phyloP scores from a whole-genome alignment of 2,888 invertebrate genomes.

The Netelia fuscicornis region DNA sequence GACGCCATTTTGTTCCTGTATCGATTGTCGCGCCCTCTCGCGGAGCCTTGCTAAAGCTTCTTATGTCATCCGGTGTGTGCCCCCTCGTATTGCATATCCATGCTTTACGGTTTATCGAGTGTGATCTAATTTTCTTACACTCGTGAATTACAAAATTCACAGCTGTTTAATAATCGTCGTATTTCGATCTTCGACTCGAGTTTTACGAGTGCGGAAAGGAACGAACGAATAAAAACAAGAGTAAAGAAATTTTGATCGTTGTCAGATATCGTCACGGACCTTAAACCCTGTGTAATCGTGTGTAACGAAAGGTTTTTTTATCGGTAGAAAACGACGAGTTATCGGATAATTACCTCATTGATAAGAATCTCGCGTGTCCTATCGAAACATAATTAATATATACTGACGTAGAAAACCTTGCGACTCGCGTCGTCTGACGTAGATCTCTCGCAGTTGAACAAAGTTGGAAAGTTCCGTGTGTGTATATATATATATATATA shows the following conservation, averaged over 20 bases:
- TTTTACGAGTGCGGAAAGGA: background rate
- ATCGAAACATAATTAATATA: background rate
- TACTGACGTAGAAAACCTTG: background rate
- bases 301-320: background rate
- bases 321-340: background rate
- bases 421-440: background rate
- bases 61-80: too few species aligned
- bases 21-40: too few species aligned
- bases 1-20: background rate
- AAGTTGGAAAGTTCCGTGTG: background rate
- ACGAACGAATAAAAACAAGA: background rate
- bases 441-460: background rate
- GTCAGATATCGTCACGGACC: background rate
- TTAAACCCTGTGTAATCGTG: background rate
- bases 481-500: background rate
- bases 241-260: background rate
- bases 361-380: constrained; percentile 17
- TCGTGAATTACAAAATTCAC: background rate
- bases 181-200: too few species aligned
- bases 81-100: background rate
- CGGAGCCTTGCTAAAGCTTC: too few species aligned
- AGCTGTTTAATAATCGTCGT: background rate
- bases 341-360: constrained; percentile 25
- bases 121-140: background rate
- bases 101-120: background rate